phyloP scores from a whole-genome alignment of 2,888 invertebrate genomes.

The Nowickia ferox region DNA sequence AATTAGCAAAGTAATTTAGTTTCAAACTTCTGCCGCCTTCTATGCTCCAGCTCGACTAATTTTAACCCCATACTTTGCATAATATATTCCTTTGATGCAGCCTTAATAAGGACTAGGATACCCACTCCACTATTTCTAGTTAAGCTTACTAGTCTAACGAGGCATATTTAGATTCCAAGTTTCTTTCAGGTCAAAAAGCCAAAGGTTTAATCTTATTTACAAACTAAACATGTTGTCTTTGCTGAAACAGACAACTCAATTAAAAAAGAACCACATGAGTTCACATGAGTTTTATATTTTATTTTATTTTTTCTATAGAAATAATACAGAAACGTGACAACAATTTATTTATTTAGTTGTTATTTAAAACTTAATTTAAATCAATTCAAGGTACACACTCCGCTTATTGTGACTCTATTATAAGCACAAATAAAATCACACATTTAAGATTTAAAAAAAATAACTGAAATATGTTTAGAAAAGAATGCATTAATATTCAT shows the following conservation, averaged over 20 bases:
- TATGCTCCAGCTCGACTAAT: too few species aligned
- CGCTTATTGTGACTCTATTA: conserved; percentile 20
- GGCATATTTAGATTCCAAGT: too few species aligned
- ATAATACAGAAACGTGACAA: conserved; percentile 41
- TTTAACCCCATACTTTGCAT: too few species aligned
- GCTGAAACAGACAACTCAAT: not conserved
- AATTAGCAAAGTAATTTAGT: too few species aligned
- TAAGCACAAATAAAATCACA: conserved; percentile 54
- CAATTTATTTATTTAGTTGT: conserved; percentile 18
- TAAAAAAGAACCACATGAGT: not conserved
- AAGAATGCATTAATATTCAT: conserved; percentile 53
- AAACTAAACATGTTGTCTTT: not conserved
- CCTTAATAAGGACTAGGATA: too few species aligned
- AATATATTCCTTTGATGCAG: too few species aligned
- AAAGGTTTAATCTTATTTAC: not conserved
- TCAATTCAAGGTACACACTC: conserved; percentile 12
- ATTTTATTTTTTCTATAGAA: conserved; percentile 4
- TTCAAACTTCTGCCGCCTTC: too few species aligned
- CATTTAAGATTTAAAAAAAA: conserved; percentile 46
- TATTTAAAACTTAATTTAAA: conserved; percentile 34
- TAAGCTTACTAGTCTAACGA: too few species aligned
- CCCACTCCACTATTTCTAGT: too few species aligned
- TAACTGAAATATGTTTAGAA: not conserved
- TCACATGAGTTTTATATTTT: not conserved
- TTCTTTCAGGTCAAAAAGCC: not conserved